Evolutionary conservation across 2,113 vertebrate genomes (phyloP), one percentile per base, ranked within the genome.

Genomic region (Pygoscelis antarcticus): DNA sequence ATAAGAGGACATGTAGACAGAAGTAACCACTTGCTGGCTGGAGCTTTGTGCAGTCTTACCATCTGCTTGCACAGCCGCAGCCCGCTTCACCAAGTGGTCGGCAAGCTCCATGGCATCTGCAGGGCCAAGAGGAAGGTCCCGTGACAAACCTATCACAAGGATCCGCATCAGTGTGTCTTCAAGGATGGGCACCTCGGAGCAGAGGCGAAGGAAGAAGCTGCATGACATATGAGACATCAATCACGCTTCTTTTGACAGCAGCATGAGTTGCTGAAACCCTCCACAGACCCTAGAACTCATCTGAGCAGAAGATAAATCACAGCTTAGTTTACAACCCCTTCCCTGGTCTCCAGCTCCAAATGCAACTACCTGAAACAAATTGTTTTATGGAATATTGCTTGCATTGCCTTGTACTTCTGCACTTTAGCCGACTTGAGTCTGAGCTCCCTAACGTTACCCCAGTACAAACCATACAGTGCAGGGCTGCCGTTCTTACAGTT

Each of bases 51-150:
- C 69, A 52, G 36, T 22, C 92, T 93, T 95, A 99, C 99, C 99
- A 6, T 99, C 99, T 0, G 99, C 99, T 90, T 99, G 99, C 87
- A 99, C 99, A 3, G 99, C 99, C 0, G 99, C 99, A 0, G 99
- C 99, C 36, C 99, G 98, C 93, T 99, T 99, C 71, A 99, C 99
- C 93, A 99, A 96, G 97, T 99, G 99, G 98, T 99, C 99, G 0
- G 99, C 99, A 0, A 99, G 99, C 97, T 99, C 99, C 99, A 99
- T 99, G 96, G 99, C 99, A 0, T 99, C 99, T 0, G 99, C 99
- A 0, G 99, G 99, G 62, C 99, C 99, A 3, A 99, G 99, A 0
- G 99, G 99, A 47, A 99, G 98, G 87, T 99, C 99, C 6, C 99
- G 99, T 0, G 99, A 99, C 95, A 99, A 94, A 9, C 99, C 99